Percentiles rank a stretch among this genome's conserved stretches.
phyloP scores from a whole-genome alignment of 1,140 invertebrate species.

The Polypedilum vanderplanki region DNA sequence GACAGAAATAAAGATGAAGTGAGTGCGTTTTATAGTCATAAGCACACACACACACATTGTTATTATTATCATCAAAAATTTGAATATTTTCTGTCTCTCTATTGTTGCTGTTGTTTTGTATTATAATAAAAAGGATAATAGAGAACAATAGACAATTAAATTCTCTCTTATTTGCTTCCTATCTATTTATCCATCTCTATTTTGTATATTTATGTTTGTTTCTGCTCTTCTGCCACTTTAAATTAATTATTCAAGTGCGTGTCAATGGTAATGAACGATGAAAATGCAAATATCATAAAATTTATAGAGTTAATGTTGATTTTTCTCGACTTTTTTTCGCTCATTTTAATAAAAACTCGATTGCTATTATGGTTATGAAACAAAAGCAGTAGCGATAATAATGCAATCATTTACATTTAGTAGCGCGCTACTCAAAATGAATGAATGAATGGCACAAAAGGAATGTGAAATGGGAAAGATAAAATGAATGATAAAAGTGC shows the following conservation, averaged over 20 bases:
- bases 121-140: neutral
- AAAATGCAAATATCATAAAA: conserved; percentile 28
- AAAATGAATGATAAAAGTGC: too few relatives aligned
- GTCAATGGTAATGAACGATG: conserved; percentile 23
- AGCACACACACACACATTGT: neutral
- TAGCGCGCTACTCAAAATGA: too few relatives aligned
- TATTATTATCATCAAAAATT: neutral
- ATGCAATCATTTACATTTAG: too few relatives aligned
- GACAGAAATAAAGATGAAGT: neutral
- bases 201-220: neutral
- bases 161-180: neutral
- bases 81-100: neutral
- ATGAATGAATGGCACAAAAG: too few relatives aligned
- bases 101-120: neutral
- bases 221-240: neutral
- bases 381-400: too few relatives aligned
- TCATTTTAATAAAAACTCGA: too few relatives aligned
- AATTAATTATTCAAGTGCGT: conserved; percentile 29
- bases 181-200: neutral
- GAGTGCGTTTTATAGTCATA: conserved; percentile 27
- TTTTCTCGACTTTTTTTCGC: neutral
- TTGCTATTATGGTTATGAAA: too few relatives aligned
- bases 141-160: neutral
- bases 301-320: conserved; percentile 24
- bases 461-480: too few relatives aligned